Base-by-base conservation (phyloP, 2,888 invertebrate genomes). In the Tryphoninae sp. region DNA sequence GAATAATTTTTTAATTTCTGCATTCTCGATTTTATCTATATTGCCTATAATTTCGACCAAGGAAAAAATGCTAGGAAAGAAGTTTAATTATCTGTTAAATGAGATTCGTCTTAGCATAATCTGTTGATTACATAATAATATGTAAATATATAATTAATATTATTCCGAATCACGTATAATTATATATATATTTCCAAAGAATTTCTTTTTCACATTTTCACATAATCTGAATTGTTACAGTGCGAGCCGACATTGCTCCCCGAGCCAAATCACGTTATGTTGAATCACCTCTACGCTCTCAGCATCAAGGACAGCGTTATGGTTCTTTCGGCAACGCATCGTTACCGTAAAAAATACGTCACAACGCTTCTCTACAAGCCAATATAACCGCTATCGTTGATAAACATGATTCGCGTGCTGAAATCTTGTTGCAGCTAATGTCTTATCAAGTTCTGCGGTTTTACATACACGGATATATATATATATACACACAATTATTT, bases 191-290 rank as follows among this genome's bases (percentile, higher is more conserved):
- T 33, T 33, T 33, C 6, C 33, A 6, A 33, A 33, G 33, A 33
- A 33, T 77, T 75, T 26, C 51, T 33, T 23, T 58, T 19, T 22
- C 62, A 69, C 19, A 55, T 19, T 61, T 65, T 42, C 51, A 11
- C 23, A 11, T 23, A 51, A 51, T 78, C 42, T 59, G 87, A 61
- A 71, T 86, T 83, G 78, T 95, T 95, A 82, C 93, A 98, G 97
- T 99, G 99, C 93, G 99, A 99, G 92, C 99, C 99, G 68, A 99
- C 99, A 67, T 94, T 99, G 87, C 93, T 99, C 87, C 99, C 99
- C n/a, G 99, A 99, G 93, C 99, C 99, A 68, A 99, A 99, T 92
- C 99, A 99, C 92, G 99, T 99, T 33, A 99, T 99, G 99, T 94
- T 99, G 89, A 99, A 99, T 93, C 99, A 99, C 92, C 93, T 99